phyloP scores from a whole-genome alignment of 2,113 vertebrate species.

The Platanista minor region DNA sequence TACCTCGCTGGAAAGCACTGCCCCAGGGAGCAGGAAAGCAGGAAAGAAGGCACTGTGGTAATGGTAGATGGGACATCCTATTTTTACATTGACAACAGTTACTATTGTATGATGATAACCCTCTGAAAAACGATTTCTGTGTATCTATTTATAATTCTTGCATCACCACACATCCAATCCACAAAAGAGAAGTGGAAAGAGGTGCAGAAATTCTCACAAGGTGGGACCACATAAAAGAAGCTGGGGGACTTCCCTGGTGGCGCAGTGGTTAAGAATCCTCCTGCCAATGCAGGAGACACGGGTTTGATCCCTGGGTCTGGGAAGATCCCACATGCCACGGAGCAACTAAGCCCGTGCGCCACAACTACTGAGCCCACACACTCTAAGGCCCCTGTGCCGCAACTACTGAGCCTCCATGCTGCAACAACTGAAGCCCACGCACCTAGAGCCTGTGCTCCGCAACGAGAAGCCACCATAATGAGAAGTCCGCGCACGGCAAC shows the following conservation, averaged over 20 bases:
- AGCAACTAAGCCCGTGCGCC: no score
- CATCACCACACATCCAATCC: not conserved
- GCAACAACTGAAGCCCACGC: no score
- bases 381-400: no score
- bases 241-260: not conserved
- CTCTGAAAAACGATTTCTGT: not conserved
- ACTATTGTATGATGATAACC: not conserved
- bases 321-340: no score
- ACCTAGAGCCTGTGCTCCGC: no score
- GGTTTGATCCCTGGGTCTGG: no score
- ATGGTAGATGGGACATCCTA: not conserved
- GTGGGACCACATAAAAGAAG: not conserved
- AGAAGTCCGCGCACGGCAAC: no score
- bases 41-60: not conserved
- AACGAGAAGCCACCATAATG: no score
- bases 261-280: no score
- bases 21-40: not conserved
- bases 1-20: not conserved
- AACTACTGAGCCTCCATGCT: no score
- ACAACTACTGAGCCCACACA: no score
- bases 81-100: not conserved
- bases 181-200: conserved; percentile 9
- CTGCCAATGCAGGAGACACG: no score
- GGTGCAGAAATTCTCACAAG: not conserved
- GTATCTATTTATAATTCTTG: not conserved